Base-by-base conservation (phyloP, 2,888 invertebrate genomes). In the Drosophila macrospina region DNA sequence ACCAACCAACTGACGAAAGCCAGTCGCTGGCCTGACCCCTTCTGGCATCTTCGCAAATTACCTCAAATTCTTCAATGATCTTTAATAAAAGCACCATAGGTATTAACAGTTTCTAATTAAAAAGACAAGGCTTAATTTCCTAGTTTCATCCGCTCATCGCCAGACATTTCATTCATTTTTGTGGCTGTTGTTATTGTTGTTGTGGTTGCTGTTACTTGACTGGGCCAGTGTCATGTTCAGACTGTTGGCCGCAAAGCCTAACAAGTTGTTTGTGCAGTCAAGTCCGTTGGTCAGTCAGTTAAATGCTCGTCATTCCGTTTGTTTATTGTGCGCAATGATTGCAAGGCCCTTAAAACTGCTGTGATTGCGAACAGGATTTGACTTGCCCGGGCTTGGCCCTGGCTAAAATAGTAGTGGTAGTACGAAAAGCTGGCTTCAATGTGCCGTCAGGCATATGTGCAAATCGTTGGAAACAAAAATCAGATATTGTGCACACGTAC, bases 291-390 rank as follows among this genome's bases (percentile, higher is more conserved):
- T 52, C 74, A 83, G 84, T 86, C 79, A 70, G 86, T 86, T 86
- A 86, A 86, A 87, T 83, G 81, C 88, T 87, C 88, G 83, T 86
- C 86, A 84, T 86, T 82, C 76, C 73, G 86, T 79, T 87, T 86
- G 87, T 86, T 86, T 87, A 87, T 86, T 85, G 79, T 87, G 77
- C 68, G 81, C 79, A 80, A 85, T 86, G 88, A 87, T 86, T 86
- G 86, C 74, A 68, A 72, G 74, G 45, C 72, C 71, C 73, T 74
- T 76, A 74, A 83, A 84, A 30, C 71, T 80, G 87, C 78, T 81
- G 82, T 80, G 83, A 83, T 86, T 86, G 83, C 83, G 67, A 66
- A 57, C 70, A 66, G 64, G 65, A 65, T 67, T 81, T 74, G 77
- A 73, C 84, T 83, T 80, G 76, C 28, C 76, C 59, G 62, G 65